Conservation (phyloP, 2,797 vertebrate species). For the Capromys pilorides region DNA sequence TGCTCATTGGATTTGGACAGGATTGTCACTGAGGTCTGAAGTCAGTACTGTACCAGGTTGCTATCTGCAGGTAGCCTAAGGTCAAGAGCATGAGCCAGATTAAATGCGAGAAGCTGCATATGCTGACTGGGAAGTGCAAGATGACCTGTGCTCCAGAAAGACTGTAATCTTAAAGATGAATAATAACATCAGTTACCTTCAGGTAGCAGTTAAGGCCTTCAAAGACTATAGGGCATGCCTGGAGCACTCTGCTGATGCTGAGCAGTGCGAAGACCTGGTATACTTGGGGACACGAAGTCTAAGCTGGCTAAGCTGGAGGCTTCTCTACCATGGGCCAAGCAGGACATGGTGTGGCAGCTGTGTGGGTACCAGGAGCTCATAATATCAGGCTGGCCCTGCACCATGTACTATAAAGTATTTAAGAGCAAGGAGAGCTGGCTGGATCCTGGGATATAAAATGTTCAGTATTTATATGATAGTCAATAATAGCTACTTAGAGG, state of each 20-base stretch:
- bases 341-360: slow-evolving; percentile 84
- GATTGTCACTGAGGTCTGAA: slow-evolving; percentile 92
- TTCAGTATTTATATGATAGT: slow-evolving; percentile 78
- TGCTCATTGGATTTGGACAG: slow-evolving; percentile 92
- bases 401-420: slow-evolving; percentile 90
- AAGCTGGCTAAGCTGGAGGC: slow-evolving; percentile 81
- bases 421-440: slow-evolving; percentile 84
- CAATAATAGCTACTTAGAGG: slow-evolving; percentile 52
- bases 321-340: slow-evolving; percentile 83
- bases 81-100: slow-evolving; percentile 82
- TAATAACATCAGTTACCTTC: slow-evolving; percentile 91
- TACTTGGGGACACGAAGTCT: slow-evolving; percentile 58
- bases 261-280: slow-evolving; percentile 63
- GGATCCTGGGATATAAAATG: slow-evolving; percentile 81
- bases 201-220: slow-evolving; percentile 90
- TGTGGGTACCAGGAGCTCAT: slow-evolving; percentile 87
- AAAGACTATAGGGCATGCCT: slow-evolving; percentile 89
- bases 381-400: slow-evolving; percentile 90
- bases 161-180: slow-evolving; percentile 92
- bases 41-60: slow-evolving; percentile 91
- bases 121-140: slow-evolving; percentile 76
- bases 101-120: slow-evolving; percentile 82
- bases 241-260: slow-evolving; percentile 65
- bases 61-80: slow-evolving; percentile 86
- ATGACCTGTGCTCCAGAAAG: slow-evolving; percentile 86